Conservation (phyloP, 1,140 invertebrate genomes). For the Drosophila lowei region DNA sequence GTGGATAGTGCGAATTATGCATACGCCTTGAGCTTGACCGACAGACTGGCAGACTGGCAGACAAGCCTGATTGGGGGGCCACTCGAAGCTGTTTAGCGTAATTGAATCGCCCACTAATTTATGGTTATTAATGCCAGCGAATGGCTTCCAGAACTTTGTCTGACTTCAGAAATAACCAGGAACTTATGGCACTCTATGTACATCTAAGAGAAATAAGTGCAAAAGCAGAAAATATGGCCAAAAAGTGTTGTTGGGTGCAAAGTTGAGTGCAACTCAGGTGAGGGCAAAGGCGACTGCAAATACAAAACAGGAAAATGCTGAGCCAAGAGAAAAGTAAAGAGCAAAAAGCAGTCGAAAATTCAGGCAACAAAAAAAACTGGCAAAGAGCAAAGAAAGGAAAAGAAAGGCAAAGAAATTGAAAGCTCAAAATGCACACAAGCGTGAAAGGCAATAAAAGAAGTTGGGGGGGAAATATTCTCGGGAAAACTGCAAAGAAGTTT, state of each 20-base stretch:
- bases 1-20: constrained; percentile 69
- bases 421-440: constrained; percentile 73
- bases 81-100: constrained; percentile 63
- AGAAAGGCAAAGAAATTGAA: constrained; percentile 65
- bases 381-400: constrained; percentile 46
- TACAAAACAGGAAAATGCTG: constrained; percentile 25
- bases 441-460: constrained; percentile 59
- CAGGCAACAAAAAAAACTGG: constrained; percentile 28
- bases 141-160: constrained; percentile 41
- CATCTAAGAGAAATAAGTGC: too few relatives aligned
- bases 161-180: background rate
- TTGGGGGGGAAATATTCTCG: constrained; percentile 11
- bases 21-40: constrained; percentile 56
- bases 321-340: constrained; percentile 15
- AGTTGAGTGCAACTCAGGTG: constrained; percentile 42
- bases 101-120: constrained; percentile 77
- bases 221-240: too few relatives aligned
- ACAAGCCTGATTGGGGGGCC: constrained; percentile 3
- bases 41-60: constrained; percentile 60
- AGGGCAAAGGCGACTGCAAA: constrained; percentile 50
- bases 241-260: constrained; percentile 27
- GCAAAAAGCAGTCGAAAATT: constrained; percentile 48
- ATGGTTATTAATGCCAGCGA: constrained; percentile 65
- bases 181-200: too few relatives aligned
- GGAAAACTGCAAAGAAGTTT: constrained; percentile 3